phyloP scores from a whole-genome alignment of 2,113 vertebrate genomes.

The Anguilla rostrata region DNA sequence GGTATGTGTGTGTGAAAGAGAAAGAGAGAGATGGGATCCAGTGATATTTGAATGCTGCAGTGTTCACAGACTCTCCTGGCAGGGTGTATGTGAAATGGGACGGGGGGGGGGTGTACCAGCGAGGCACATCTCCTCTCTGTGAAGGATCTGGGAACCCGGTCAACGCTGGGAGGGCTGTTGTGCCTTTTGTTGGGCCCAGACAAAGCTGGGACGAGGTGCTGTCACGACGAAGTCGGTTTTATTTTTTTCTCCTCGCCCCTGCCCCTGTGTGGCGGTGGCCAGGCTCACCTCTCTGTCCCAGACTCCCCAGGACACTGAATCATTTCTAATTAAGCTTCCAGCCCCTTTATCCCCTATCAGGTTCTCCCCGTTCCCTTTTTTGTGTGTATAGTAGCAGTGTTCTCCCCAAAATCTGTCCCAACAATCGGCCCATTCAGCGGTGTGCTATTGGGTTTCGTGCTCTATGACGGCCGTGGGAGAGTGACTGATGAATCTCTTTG shows the following conservation, averaged over 20 bases:
- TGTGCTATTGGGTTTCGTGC: conserved; percentile 29
- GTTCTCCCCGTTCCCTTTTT: conserved; percentile 30
- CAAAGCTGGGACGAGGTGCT: conserved; percentile 1
- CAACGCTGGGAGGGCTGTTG: background rate
- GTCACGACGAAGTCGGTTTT: background rate
- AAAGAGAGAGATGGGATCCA: background rate
- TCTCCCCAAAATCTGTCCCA: conserved; percentile 15
- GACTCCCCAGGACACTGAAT: background rate
- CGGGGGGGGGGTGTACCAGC: background rate
- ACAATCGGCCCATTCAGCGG: conserved; percentile 41
- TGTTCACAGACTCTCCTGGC: background rate
- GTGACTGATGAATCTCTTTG: conserved; percentile 9
- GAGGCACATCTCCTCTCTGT: background rate
- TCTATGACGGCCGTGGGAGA: conserved; percentile 21
- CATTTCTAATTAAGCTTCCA: conserved; percentile 18
- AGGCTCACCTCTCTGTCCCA: background rate
- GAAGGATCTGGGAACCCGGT: background rate
- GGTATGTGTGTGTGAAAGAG: too few relatives aligned
- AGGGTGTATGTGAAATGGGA: background rate
- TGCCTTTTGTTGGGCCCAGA: conserved; percentile 22
- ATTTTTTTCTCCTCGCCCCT: background rate
- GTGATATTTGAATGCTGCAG: background rate
- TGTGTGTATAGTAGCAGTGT: conserved; percentile 16
- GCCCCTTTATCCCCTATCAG: conserved; percentile 22
- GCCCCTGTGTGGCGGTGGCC: background rate